Base-by-base conservation (phyloP, 2,888 invertebrate species). In the Escarpia spicata region DNA sequence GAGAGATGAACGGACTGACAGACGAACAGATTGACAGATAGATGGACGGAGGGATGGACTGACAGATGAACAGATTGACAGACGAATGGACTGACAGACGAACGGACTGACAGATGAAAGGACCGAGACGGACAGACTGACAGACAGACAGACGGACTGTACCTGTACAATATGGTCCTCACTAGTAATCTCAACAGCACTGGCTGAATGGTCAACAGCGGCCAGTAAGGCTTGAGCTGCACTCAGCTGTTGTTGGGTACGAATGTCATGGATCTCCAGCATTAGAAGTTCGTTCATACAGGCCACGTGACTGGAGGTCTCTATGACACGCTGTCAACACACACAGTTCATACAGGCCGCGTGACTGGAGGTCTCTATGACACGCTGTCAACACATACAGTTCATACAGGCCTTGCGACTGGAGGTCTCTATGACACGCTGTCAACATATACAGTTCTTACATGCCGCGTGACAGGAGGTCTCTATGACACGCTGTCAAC, bases 141-240 rank as follows among this genome's bases (percentile, higher is more conserved):
- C 52, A 52, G 52, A 75, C 75, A 26, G 75, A 75, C 26, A 0
- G 75, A 75, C 26, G 6, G 75, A 75, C 91, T 44, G 95, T 75
- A 98, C 98, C 97, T 98, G 98, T 96, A 99, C 97, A 96, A 98
- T 97, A 96, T 98, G 98, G 95, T 98, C 97, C 95, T 98, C 98
- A 96, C 98, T 98, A 43, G 98, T 98, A 97, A 99, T 97, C 94
- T 98, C 98, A 37, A 99, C 97, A 94, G 98, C 97, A 96, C 99
- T 99, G 93, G 98, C 97, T 92, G 98, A 98, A 96, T 98, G 97
- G 96, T 99, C 98, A 92, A 98, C 97, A n/a, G 98, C 98, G 44
- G 98, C 97, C 94, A 98, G 98, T 37, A 99, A 97, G 8, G 98
- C 98, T 95, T 98, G 97, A 43, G 98, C 97, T 0, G 98, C 98